Conservation (phyloP, 2,888 invertebrate species). For the Baronia brevicornis region DNA sequence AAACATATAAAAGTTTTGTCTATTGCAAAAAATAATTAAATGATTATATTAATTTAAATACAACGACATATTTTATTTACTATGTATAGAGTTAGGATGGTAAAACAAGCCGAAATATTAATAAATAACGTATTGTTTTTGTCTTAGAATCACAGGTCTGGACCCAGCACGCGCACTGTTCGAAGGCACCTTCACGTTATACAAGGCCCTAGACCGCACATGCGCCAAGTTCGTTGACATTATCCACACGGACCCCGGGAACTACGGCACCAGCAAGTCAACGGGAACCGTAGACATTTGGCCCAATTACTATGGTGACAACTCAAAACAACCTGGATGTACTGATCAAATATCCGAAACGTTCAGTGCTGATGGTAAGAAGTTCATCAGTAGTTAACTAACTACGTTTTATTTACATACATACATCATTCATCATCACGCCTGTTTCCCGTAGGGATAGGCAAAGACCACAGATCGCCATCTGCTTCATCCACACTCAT, state of each 20-base stretch:
- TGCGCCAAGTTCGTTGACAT: conserved; percentile 78
- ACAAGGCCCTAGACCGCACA: conserved; percentile 50
- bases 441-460: too few relatives aligned
- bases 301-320: conserved; percentile 68
- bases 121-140: neutral
- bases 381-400: too few relatives aligned
- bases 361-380: conserved; percentile 48
- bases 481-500: too few relatives aligned
- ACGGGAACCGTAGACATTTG: conserved; percentile 75
- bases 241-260: conserved; percentile 79
- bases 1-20: too few relatives aligned
- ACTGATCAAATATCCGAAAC: conserved; percentile 46
- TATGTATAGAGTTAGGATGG: too few relatives aligned
- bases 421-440: too few relatives aligned
- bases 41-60: too few relatives aligned
- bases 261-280: conserved; percentile 68
- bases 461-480: too few relatives aligned
- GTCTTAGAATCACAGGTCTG: conserved; percentile 69
- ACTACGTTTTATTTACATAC: too few relatives aligned
- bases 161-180: conserved; percentile 77
- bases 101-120: neutral
- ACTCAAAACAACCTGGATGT: conserved; percentile 70
- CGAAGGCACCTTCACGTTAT: conserved; percentile 55
- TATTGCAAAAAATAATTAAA: too few relatives aligned
- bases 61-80: too few relatives aligned